A percentile compares a stretch with the other conserved stretches of the same genome.
Conservation (phyloP, 2,888 invertebrate genomes). For the Mesorhabditis sp. region DNA sequence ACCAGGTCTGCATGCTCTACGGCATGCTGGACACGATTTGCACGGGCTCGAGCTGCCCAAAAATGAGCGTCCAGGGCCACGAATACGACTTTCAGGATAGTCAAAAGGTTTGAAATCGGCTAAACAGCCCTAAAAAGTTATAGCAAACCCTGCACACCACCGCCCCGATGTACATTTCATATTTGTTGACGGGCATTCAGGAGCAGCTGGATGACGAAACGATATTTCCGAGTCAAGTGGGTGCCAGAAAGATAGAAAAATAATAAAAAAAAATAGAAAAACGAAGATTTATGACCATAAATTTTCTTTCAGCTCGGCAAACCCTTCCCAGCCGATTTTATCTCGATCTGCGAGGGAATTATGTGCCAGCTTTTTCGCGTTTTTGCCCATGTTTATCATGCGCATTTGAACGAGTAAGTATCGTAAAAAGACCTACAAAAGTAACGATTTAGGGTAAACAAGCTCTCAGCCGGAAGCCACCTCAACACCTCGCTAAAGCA, state of each 20-base stretch:
- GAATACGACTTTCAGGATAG: constrained; percentile 99
- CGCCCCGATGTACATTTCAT: constrained; percentile 77
- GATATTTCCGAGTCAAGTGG: constrained; percentile 95
- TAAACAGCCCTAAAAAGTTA: constrained; percentile 8
- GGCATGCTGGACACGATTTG: constrained; percentile 99
- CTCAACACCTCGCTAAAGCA: constrained; percentile 39
- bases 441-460: constrained; percentile 11
- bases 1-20: constrained; percentile 97
- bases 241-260: constrained; percentile 59
- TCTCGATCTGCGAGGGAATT: constrained; percentile 89
- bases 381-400: constrained; percentile 98
- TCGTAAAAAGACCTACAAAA: not conserved
- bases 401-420: constrained; percentile 70
- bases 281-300: too few relatives aligned
- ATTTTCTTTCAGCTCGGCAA: constrained; percentile 24
- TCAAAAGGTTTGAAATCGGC: constrained; percentile 68
- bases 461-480: constrained; percentile 27
- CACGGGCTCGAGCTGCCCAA: constrained; percentile 78
- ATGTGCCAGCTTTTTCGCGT: constrained; percentile 94
- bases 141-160: constrained; percentile 23
- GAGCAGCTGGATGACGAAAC: constrained; percentile 98
- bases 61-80: constrained; percentile 93
- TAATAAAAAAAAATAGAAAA: too few relatives aligned
- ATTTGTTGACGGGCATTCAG: constrained; percentile 99
- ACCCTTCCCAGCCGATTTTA: constrained; percentile 48